Evolutionary conservation across 2,888 invertebrate genomes (phyloP).

Genomic region (Melikaiella ostensackeni): DNA sequence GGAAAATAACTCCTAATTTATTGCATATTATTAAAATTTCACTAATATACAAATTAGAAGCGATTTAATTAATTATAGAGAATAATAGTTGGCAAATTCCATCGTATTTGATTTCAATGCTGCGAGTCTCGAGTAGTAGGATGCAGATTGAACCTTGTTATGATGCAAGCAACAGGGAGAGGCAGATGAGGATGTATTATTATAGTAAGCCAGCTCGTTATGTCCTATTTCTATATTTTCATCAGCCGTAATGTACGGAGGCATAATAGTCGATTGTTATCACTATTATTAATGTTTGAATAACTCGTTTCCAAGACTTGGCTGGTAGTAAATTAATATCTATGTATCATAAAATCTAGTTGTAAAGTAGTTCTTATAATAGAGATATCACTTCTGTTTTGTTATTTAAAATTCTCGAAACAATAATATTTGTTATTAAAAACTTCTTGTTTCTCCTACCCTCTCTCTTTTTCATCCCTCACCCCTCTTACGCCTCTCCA

Average conservation of each 20-base stretch:
- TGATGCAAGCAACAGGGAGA: slow-evolving; percentile 19
- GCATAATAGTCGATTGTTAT: slow-evolving; percentile 11
- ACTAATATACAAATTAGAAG: too few relatives aligned
- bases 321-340: neutral
- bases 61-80: neutral
- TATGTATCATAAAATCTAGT: neutral
- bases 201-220: slow-evolving; percentile 23
- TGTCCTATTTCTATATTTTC: slow-evolving; percentile 22
- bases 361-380: too few relatives aligned
- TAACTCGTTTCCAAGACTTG: neutral
- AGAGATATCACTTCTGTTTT: too few relatives aligned
- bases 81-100: neutral
- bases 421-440: too few relatives aligned
- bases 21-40: too few relatives aligned
- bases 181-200: slow-evolving; percentile 30
- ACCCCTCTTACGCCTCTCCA: too few relatives aligned
- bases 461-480: too few relatives aligned
- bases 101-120: neutral
- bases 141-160: slow-evolving; percentile 16
- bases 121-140: neutral
- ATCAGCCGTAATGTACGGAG: slow-evolving; percentile 10
- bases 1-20: too few relatives aligned
- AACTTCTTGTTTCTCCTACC: too few relatives aligned
- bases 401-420: too few relatives aligned
- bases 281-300: neutral